Evolutionary conservation across 2,888 invertebrate genomes (phyloP).

Genomic region (Bruchidius siliquastri): DNA sequence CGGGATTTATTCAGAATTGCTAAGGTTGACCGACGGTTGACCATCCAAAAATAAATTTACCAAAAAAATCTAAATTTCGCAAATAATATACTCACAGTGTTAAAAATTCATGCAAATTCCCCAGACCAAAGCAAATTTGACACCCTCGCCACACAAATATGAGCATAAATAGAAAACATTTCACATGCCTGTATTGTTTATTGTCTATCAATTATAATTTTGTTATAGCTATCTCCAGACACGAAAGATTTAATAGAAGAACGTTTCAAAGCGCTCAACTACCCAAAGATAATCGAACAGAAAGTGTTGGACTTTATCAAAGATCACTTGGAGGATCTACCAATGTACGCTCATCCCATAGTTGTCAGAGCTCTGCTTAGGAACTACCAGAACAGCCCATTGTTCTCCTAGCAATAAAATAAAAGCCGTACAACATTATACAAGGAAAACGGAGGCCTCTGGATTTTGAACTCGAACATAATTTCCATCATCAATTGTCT

Average conservation of each 20-base stretch:
- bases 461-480: neutral
- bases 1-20: no score
- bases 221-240: neutral
- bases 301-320: constrained; percentile 39
- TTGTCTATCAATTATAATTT: neutral
- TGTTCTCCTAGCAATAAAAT: constrained; percentile 25
- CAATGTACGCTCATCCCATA: constrained; percentile 44
- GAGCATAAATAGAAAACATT: no score
- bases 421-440: neutral
- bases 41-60: no score
- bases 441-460: neutral
- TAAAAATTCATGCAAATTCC: no score
- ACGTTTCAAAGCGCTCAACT: constrained; percentile 31
- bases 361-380: constrained; percentile 34
- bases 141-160: no score
- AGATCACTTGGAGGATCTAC: constrained; percentile 34
- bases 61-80: no score
- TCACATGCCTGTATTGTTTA: neutral
- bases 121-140: no score
- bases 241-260: constrained; percentile 27
- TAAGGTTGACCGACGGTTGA: no score
- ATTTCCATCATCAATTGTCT: neutral
- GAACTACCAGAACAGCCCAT: constrained; percentile 37
- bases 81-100: no score
- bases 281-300: constrained; percentile 34